These are phyloP conservation scores for Rotaria sp. DNA, from an alignment of 2,888 invertebrate species.

Conservation along the genomic window DNA sequence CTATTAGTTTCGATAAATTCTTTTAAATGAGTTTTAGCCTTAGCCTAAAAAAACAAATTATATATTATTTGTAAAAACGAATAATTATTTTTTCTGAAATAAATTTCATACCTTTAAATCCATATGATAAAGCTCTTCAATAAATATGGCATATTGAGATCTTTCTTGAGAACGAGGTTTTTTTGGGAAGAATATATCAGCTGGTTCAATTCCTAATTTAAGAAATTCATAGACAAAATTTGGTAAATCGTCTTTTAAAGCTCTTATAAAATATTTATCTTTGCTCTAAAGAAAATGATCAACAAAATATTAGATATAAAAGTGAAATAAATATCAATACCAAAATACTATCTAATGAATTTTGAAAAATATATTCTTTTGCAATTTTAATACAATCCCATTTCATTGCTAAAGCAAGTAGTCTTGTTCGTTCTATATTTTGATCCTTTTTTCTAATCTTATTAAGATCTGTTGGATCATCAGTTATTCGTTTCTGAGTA, in stretches of 20 bases:
- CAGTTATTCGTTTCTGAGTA: background rate
- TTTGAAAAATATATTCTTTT: background rate
- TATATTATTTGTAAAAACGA: background rate
- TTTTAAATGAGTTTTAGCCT: background rate
- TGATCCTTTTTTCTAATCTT: background rate
- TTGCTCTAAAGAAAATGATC: background rate
- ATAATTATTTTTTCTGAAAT: background rate
- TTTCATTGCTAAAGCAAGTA: background rate
- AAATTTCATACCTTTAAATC: background rate
- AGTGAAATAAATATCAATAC: background rate
- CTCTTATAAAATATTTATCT: background rate
- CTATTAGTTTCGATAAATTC: background rate
- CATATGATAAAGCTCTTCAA: background rate
- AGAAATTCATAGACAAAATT: background rate
- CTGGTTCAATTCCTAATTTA: background rate
- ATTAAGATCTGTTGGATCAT: background rate
- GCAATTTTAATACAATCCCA: background rate
- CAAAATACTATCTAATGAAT: background rate
- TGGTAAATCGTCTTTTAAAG: background rate
- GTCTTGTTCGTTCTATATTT: background rate
- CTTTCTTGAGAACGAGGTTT: fast-evolving
- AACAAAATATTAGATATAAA: background rate
- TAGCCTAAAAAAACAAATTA: background rate
- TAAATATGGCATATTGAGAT: background rate
- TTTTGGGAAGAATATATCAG: background rate